Evolutionary conservation across 2,113 vertebrate genomes (phyloP).

Genomic region (Bufo bufo): DNA sequence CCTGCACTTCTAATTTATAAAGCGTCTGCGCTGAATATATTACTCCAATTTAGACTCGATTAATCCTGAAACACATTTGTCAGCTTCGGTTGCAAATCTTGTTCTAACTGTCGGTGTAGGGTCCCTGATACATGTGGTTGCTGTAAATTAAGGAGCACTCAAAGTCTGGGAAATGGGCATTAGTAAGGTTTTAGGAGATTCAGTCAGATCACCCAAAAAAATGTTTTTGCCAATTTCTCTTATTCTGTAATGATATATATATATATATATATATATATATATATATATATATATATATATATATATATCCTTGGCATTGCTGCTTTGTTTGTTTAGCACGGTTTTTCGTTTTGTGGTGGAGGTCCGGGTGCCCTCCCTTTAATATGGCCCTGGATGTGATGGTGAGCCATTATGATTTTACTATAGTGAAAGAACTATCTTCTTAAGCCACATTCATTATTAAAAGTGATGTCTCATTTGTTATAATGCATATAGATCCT

Average conservation of each 20-base stretch:
- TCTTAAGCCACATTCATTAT: not conserved
- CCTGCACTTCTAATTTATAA: slow-evolving; percentile 46
- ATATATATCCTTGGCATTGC: not conserved
- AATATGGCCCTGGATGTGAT: not conserved
- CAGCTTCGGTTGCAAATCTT: slow-evolving; percentile 7
- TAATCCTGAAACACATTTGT: slow-evolving; percentile 58
- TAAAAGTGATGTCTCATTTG: not conserved
- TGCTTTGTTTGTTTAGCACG: not conserved
- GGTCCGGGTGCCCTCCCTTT: too few species aligned
- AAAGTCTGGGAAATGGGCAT: not conserved
- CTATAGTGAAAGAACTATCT: not conserved
- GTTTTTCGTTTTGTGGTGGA: not conserved
- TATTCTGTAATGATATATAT: not conserved
- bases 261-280: not conserved
- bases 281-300: too few species aligned
- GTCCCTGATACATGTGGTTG: not conserved
- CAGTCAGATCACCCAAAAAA: not conserved
- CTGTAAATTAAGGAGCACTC: not conserved
- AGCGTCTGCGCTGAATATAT: slow-evolving; percentile 62
- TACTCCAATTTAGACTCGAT: slow-evolving; percentile 61
- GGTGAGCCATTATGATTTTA: not conserved
- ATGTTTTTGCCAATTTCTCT: not conserved
- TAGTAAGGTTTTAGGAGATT: not conserved
- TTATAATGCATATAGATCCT: not conserved
- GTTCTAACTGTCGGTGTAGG: not conserved